phyloP scores from a whole-genome alignment of 2,113 vertebrate genomes.

The Misgurnus mizolepis region DNA sequence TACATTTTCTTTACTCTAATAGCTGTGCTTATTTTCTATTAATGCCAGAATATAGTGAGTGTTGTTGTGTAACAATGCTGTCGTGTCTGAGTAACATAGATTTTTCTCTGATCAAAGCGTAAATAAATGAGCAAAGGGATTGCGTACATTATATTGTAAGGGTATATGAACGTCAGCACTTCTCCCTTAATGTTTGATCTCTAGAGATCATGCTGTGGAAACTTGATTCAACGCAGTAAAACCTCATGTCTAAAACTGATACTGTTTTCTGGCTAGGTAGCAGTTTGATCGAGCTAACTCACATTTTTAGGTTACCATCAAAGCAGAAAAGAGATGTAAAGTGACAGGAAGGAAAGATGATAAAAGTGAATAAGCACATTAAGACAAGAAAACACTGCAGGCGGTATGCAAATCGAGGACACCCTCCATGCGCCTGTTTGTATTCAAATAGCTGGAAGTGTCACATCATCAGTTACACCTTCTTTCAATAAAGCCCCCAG shows the following conservation, averaged over 20 bases:
- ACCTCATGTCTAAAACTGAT: not conserved
- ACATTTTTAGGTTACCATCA: constrained; percentile 8
- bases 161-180: constrained; percentile 37
- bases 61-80: not conserved
- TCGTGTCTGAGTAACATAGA: not conserved
- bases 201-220: constrained; percentile 35
- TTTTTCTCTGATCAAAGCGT: constrained; percentile 29
- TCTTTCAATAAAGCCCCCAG: not conserved
- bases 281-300: constrained; percentile 7
- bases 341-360: not conserved
- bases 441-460: not conserved
- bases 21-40: not conserved
- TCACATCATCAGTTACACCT: constrained; percentile 24
- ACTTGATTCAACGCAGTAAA: constrained; percentile 16
- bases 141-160: constrained; percentile 49
- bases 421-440: not conserved
- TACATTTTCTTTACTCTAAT: not conserved
- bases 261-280: not conserved
- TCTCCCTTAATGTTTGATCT: constrained; percentile 61
- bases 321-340: not conserved
- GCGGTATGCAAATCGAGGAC: constrained; percentile 4
- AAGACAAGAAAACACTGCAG: constrained; percentile 1
- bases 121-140: constrained; percentile 31
- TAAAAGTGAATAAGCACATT: not conserved
- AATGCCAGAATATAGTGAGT: not conserved